Evolutionary conservation across 2,888 invertebrate genomes (phyloP).

Genomic region (Latrodectus hesperus): DNA sequence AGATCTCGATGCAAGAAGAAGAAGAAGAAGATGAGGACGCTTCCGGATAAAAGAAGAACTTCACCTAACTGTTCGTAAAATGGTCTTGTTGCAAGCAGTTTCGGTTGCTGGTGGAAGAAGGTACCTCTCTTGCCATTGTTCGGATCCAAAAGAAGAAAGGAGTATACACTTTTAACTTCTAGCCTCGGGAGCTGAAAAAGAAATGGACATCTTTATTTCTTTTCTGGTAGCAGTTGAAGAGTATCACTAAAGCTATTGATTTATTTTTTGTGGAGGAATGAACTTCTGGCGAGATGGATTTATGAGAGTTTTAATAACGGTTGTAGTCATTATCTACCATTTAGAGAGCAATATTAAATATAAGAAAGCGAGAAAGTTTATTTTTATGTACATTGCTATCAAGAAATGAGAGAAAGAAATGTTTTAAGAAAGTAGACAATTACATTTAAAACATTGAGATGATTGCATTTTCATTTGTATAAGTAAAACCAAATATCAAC

Average conservation of each 20-base stretch:
- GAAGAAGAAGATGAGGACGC: not conserved
- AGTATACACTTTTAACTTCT: not conserved
- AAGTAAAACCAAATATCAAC: too few species aligned
- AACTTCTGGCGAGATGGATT: not conserved
- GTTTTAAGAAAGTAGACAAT: too few species aligned
- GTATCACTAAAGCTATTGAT: not conserved
- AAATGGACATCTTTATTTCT: not conserved
- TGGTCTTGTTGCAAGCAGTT: not conserved
- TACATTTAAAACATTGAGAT: too few species aligned
- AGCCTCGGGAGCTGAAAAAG: not conserved
- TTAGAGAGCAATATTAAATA: too few species aligned
- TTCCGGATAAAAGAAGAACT: not conserved
- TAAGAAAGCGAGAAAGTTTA: too few species aligned
- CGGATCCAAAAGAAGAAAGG: not conserved
- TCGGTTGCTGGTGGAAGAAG: not conserved
- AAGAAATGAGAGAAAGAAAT: too few species aligned
- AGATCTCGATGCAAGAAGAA: not conserved
- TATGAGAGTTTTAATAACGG: not conserved
- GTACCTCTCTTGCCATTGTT: constrained; percentile 5
- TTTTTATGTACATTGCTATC: too few species aligned
- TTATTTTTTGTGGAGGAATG: not conserved
- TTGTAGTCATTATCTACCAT: too few species aligned
- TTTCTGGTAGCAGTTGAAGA: not conserved
- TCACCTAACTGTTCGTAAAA: constrained; percentile 12
- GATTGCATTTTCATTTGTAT: too few species aligned